Percentiles rank a stretch among this genome's conserved stretches.
Conservation (phyloP, 1,140 invertebrate species). For the Penaeus japonicus region DNA sequence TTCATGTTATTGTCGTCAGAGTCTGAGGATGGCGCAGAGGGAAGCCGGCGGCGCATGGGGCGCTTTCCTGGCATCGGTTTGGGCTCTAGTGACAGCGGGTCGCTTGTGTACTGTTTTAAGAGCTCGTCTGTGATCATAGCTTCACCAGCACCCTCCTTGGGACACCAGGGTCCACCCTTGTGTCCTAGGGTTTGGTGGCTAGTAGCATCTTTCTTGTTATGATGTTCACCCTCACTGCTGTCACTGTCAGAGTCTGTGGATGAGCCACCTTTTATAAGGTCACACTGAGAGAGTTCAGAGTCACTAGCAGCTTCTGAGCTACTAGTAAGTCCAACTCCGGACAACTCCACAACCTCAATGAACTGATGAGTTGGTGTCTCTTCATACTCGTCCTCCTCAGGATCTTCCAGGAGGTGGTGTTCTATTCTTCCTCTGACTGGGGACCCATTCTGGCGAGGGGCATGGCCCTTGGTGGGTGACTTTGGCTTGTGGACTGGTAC, state of each 20-base stretch:
- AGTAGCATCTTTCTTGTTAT: constrained; percentile 17
- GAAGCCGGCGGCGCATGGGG: constrained; percentile 6
- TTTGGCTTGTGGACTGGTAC: constrained; percentile 40
- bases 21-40: constrained; percentile 41
- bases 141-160: constrained; percentile 54
- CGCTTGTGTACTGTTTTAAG: constrained; percentile 35
- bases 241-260: constrained; percentile 43
- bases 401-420: constrained; percentile 50
- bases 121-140: constrained; percentile 57
- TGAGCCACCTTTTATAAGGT: constrained; percentile 36
- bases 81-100: not conserved
- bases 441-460: constrained; percentile 26
- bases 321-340: constrained; percentile 33
- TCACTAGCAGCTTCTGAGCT: constrained; percentile 55
- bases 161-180: constrained; percentile 29
- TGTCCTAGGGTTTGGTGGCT: constrained; percentile 15
- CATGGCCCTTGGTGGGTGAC: constrained; percentile 28
- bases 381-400: constrained; percentile 59
- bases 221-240: constrained; percentile 42
- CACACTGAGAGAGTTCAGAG: constrained; percentile 58
- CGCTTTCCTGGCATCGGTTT: not conserved
- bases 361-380: constrained; percentile 46
- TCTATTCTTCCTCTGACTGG: constrained; percentile 24
- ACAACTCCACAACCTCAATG: constrained; percentile 27
- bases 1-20: constrained; percentile 42